Evolutionary conservation across 2,888 invertebrate species (phyloP), one percentile per base, ranked within the genome.

Genomic region (Catonia carolina): DNA sequence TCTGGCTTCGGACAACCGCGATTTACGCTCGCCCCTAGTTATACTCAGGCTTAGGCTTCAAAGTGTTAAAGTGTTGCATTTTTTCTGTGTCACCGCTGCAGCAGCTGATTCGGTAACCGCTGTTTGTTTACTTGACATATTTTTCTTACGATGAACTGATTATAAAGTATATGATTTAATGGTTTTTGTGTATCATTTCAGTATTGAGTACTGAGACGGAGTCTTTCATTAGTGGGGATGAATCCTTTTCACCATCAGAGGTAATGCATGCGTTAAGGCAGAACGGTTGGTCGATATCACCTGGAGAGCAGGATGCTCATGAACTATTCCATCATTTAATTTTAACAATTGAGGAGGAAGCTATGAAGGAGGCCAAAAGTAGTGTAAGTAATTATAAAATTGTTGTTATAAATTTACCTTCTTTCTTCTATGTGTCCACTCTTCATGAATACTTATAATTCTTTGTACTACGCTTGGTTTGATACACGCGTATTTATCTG

Each of bases 301-400:
- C 85, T 18, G 92, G 91, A 63, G 92, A 96, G 74, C 88, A 95
- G 73, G 97, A 97, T 74, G 90, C 94, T 1, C 95, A 95, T 70
- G 96, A 97, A 73, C 73, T 97, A 52, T 83, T 96, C 66, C 91
- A 93, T 72, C 86, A 93, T 7, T 75, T 97, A 65, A 77, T 94
- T 7, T 83, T 89, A n/a, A 92, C 94, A 12, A 75, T 96, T 49
- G 93, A 94, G 69, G 90, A 93, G 69, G 96, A 97, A 73, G 81
- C 67, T 39, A 59, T 27, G 54, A n/a, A n/a, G n/a, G n/a, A n/a
- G n/a, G n/a, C n/a, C n/a, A n/a, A n/a, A n/a, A n/a, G n/a, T n/a
- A n/a, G n/a, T n/a, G n/a, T n/a, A n/a, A n/a, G n/a, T n/a, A n/a
- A n/a, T n/a, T n/a, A 56, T 27, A 57, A 45, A 17, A 36, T 47